Conservation (phyloP, 2,888 invertebrate species). For the Pinctada fucata region DNA sequence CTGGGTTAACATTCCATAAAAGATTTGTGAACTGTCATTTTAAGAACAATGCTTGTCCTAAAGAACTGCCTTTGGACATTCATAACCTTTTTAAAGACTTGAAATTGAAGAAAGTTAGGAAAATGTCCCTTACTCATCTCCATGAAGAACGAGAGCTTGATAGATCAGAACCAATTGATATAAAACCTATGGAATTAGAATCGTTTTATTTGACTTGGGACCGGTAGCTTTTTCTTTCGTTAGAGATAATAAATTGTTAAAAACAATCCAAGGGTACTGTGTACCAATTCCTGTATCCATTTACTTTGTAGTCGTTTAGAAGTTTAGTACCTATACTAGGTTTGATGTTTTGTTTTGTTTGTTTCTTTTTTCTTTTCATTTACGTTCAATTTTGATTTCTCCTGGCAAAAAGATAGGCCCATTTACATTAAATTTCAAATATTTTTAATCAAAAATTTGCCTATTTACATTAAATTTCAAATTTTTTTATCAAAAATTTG, state of each 20-base stretch:
- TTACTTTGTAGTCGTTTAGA: no score
- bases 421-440: no score
- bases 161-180: neutral
- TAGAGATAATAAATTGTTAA: no score
- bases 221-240: neutral
- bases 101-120: slow-evolving; percentile 4
- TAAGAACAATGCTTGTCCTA: neutral
- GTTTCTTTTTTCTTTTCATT: slow-evolving; percentile 3
- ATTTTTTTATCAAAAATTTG: neutral
- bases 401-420: no score
- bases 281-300: no score
- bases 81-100: slow-evolving; percentile 26
- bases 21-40: slow-evolving; percentile 15
- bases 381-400: no score
- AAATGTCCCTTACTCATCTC: slow-evolving; percentile 33
- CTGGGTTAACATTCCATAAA: slow-evolving; percentile 36
- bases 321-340: no score
- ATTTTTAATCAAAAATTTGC: no score
- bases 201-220: slow-evolving; percentile 26
- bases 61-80: neutral
- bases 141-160: slow-evolving; percentile 8
- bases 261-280: no score
- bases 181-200: slow-evolving; percentile 37
- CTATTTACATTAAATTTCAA: neutral
- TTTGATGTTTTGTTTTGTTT: neutral